A percentile compares a stretch with the other conserved stretches of the same genome.
Conservation (phyloP, 2,888 invertebrate species). For the Lysandra coridon region DNA sequence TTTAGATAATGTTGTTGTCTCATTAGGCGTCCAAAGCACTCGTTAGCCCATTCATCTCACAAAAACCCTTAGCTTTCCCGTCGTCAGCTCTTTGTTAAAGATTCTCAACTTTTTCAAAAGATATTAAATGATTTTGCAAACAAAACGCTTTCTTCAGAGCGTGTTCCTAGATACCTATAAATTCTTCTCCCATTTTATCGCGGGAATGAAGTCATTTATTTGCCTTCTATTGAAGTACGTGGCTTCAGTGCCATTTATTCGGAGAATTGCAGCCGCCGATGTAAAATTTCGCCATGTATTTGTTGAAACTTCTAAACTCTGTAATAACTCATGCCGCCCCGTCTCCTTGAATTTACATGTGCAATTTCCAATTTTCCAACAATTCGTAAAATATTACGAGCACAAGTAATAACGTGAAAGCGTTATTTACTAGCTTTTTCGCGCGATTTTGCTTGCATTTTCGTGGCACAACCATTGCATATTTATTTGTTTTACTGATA, state of each 20-base stretch:
- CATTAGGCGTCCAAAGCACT: constrained; percentile 22
- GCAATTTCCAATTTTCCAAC: constrained; percentile 23
- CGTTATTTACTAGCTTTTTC: neutral
- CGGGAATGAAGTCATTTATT: constrained; percentile 63
- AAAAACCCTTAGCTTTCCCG: constrained; percentile 27
- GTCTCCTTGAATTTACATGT: constrained; percentile 18
- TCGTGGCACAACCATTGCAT: too few relatives aligned
- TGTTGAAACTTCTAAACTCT: constrained; percentile 26
- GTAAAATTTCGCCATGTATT: constrained; percentile 28
- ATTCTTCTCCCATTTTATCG: constrained; percentile 68
- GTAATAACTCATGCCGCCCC: neutral
- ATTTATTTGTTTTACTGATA: too few relatives aligned
- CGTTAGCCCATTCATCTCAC: constrained; percentile 30
- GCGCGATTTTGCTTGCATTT: neutral
- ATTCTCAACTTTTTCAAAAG: constrained; percentile 30
- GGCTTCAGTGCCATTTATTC: constrained; percentile 46
- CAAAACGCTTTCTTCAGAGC: constrained; percentile 39
- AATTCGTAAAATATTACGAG: constrained; percentile 11
- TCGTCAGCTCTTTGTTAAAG: constrained; percentile 30
- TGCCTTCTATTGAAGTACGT: constrained; percentile 62
- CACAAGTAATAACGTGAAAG: neutral
- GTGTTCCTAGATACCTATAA: constrained; percentile 59
- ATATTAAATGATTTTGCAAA: constrained; percentile 30
- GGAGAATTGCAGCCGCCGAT: constrained; percentile 31
- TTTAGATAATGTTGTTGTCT: constrained; percentile 27